Base-by-base conservation (phyloP, 1,140 invertebrate genomes). In the Drosophila virilis region DNA sequence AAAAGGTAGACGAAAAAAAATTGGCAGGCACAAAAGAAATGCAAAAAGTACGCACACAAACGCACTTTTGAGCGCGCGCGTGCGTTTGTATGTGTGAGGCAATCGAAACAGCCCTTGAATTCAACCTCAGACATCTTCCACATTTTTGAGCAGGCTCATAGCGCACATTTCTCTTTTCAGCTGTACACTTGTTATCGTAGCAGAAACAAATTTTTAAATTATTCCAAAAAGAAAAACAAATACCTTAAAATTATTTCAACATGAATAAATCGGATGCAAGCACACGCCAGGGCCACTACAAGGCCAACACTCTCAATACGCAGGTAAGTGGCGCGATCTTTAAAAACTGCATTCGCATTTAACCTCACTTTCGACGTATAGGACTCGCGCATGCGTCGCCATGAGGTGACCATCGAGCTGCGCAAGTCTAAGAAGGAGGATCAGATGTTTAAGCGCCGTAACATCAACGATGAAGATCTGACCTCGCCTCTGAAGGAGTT, bases 381-480 rank as follows among this genome's bases (percentile, higher is more conserved):
- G 96, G 97, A 98, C 79, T 95, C 98, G 91, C 95, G 98, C 62
- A 94, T 97, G 76, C 95, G 97, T 67, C 94, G 98, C 68, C 96
- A 95, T 81, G 98, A 99, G 92, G 94, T 97, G 17, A 97, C 95
- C 8, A 95, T 99, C 9, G 97, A 98, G 79, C 93, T 99, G 7
- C 94, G 99, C 12, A 99, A 99, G 93, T 96, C 96, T 6, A 96
- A 97, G 46, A 97, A 98, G 90, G 98, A 99, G 93, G 98, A 99
- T 83, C 97, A 98, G 88, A 93, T 99, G n/a, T 94, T 96, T 1
- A 99, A 99, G 93, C 93, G 98, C 48, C 94, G 99, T 59, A 99
- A 99, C 86, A 96, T 99, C 33, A 93, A 93, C 55, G 91, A 94
- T 6, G 92, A 93, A 40, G 94, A 95, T 57, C 79, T 93, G 0